Evolutionary conservation across 2,797 vertebrate species (phyloP).

Genomic region (Triplophysa bombifrons): DNA sequence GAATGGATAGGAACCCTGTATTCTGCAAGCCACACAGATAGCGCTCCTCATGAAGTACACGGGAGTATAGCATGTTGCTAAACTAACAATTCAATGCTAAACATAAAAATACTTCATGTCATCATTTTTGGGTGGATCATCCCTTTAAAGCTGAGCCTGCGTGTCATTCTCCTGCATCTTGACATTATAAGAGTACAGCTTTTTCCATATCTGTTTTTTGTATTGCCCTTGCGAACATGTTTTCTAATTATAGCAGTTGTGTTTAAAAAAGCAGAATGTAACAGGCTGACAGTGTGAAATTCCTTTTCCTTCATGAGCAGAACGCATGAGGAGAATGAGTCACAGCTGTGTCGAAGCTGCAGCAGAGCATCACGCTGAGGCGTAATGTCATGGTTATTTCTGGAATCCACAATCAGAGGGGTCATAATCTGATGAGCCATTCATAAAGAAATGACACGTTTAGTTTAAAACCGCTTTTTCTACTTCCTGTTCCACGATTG

Average conservation of each 20-base stretch:
- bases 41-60: no score
- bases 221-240: background rate
- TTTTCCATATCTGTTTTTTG: background rate
- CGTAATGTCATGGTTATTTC: constrained; percentile 45
- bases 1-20: background rate
- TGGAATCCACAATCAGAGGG: constrained; percentile 20
- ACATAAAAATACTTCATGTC: no score
- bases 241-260: background rate
- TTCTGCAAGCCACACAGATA: no score
- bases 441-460: constrained; percentile 24
- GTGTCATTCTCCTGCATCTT: no score
- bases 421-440: constrained; percentile 39
- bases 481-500: background rate
- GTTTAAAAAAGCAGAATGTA: background rate
- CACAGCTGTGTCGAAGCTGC: constrained; percentile 25
- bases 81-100: no score
- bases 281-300: constrained; percentile 12
- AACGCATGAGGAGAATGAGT: constrained; percentile 33
- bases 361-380: constrained; percentile 28
- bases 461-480: background rate
- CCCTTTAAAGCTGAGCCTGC: no score
- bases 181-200: no score
- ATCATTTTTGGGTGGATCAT: no score
- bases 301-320: constrained; percentile 5
- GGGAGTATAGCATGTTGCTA: no score